Evolutionary conservation across 1,140 invertebrate species (phyloP).

Genomic region (Lepidurus arcticus): DNA sequence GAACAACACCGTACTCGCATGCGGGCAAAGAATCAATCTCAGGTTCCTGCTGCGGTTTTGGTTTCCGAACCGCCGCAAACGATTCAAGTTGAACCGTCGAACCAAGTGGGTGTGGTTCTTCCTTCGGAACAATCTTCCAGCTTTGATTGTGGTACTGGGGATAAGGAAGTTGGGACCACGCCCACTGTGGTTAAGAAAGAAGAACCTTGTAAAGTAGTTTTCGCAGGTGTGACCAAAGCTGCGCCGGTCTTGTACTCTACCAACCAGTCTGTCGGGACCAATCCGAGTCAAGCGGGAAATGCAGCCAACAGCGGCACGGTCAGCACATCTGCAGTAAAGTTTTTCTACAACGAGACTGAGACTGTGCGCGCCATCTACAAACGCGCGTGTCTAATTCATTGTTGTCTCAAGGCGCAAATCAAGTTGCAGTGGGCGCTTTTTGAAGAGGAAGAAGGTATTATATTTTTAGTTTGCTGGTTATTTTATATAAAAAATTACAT

Average conservation of each 20-base stretch:
- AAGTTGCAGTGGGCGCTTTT: constrained; percentile 91
- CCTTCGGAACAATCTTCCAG: not conserved
- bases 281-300: not conserved
- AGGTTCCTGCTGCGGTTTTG: not conserved
- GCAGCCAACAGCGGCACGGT: not conserved
- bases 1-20: constrained; percentile 25
- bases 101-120: not conserved
- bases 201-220: constrained; percentile 18
- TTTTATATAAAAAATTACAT: not conserved
- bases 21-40: constrained; percentile 55
- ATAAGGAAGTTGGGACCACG: not conserved
- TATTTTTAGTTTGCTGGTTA: not conserved
- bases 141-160: not conserved
- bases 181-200: constrained; percentile 1
- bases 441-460: constrained; percentile 72
- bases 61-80: not conserved
- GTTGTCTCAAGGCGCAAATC: constrained; percentile 84
- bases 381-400: constrained; percentile 85
- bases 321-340: not conserved
- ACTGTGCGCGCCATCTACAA: constrained; percentile 74
- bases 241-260: constrained; percentile 15
- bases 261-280: not conserved
- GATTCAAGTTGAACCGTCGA: not conserved
- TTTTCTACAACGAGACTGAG: constrained; percentile 22
- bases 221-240: constrained; percentile 27